A percentile compares a stretch with the other conserved stretches of the same genome.
phyloP scores from a whole-genome alignment of 37 sponge, comb jelly and placozoan species.

The Theonella swinhoei region DNA sequence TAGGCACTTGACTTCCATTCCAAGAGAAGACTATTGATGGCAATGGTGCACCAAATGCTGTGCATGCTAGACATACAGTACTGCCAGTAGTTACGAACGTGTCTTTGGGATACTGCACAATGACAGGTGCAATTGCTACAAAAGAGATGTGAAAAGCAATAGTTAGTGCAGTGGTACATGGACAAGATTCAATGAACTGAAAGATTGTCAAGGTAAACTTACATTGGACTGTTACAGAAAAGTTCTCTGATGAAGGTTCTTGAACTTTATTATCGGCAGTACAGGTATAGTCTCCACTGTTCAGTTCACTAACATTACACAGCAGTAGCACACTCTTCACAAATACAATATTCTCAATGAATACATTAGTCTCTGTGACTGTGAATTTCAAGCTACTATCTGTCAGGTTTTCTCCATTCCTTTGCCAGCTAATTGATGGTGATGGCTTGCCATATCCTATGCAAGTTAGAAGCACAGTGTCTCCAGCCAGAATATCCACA shows the following conservation, averaged over 20 bases:
- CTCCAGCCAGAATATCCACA: neutral
- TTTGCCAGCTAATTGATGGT: conserved; percentile 12
- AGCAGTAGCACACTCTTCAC: conserved; percentile 22
- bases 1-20: too few species aligned
- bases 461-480: conserved; percentile 14
- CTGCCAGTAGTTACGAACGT: neutral
- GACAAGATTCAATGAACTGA: too few species aligned
- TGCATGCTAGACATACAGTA: neutral
- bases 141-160: too few species aligned
- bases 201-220: too few species aligned
- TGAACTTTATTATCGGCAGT: neutral
- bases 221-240: neutral
- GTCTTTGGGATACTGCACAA: neutral
- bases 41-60: neutral
- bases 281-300: conserved; percentile 33
- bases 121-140: neutral
- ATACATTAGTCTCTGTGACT: neutral
- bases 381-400: neutral
- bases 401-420: neutral
- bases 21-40: neutral
- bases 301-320: neutral
- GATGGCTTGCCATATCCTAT: neutral
- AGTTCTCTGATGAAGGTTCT: neutral
- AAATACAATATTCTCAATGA: neutral
- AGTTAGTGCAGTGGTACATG: too few species aligned